Evolutionary conservation across 2,888 invertebrate species (phyloP).

Genomic region (Argyra leucocephala): DNA sequence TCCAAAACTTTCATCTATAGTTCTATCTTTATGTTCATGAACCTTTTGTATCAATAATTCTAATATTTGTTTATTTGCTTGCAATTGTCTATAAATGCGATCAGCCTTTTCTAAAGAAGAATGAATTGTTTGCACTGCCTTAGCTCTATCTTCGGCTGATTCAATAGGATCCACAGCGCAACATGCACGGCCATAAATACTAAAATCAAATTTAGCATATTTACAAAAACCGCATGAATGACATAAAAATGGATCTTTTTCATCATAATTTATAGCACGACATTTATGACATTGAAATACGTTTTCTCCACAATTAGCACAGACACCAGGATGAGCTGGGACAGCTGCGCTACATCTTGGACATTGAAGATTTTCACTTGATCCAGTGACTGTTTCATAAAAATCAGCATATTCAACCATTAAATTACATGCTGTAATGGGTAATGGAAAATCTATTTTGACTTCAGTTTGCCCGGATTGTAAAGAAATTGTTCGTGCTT

Average conservation of each 20-base stretch:
- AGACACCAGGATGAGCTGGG: conserved; percentile 94
- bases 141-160: conserved; percentile 91
- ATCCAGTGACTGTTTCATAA: conserved; percentile 83
- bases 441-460: conserved; percentile 92
- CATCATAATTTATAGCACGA: conserved; percentile 96
- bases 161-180: conserved; percentile 97
- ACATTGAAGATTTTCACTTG: conserved; percentile 88
- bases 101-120: conserved; percentile 88
- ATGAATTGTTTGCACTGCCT: conserved; percentile 86
- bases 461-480: conserved; percentile 90
- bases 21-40: conserved; percentile 73
- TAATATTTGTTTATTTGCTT: conserved; percentile 79
- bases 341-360: conserved; percentile 94
- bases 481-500: conserved; percentile 83
- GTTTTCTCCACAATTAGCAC: conserved; percentile 77
- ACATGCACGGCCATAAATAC: conserved; percentile 79
- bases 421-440: conserved; percentile 93
- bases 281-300: conserved; percentile 99
- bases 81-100: conserved; percentile 80
- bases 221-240: conserved; percentile 99
- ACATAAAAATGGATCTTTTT: conserved; percentile 97
- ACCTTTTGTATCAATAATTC: conserved; percentile 80
- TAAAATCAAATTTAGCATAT: conserved; percentile 97
- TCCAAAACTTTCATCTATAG: conserved; percentile 46
- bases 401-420: conserved; percentile 99